phyloP scores from a whole-genome alignment of 2,888 invertebrate genomes.

The Sussaba pulchella region DNA sequence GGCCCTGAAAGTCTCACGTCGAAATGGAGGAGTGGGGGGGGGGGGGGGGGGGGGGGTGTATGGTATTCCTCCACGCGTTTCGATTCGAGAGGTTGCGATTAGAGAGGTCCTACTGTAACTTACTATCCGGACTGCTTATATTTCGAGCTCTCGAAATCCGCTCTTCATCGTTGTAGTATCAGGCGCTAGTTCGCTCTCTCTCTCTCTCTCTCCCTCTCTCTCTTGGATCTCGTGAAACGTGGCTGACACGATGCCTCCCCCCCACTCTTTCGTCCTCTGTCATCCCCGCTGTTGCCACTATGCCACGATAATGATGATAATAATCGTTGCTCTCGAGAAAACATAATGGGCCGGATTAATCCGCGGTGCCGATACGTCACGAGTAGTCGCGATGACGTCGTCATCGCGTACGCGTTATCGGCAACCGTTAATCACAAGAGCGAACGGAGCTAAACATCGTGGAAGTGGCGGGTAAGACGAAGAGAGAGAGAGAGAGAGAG shows the following conservation, averaged over 20 bases:
- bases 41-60: no score
- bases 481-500: slow-evolving; percentile 5
- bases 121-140: slow-evolving; percentile 50
- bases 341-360: slow-evolving; percentile 57
- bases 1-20: no score
- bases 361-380: slow-evolving; percentile 60
- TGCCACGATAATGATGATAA: slow-evolving; percentile 40
- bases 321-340: slow-evolving; percentile 45
- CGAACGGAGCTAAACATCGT: neutral
- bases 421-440: slow-evolving; percentile 61
- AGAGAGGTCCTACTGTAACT: slow-evolving; percentile 54
- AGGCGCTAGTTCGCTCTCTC: neutral
- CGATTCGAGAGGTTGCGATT: no score
- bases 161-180: neutral
- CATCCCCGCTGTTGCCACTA: neutral
- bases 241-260: slow-evolving; percentile 55
- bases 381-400: slow-evolving; percentile 64
- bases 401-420: slow-evolving; percentile 64
- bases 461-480: neutral
- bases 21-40: no score
- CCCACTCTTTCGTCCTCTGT: slow-evolving; percentile 7
- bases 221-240: slow-evolving; percentile 59
- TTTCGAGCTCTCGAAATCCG: slow-evolving; percentile 20
- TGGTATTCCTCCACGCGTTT: no score
- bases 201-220: slow-evolving; percentile 26